Base-by-base conservation (phyloP, 2,888 invertebrate species). In the Teinopalpus imperialis region DNA sequence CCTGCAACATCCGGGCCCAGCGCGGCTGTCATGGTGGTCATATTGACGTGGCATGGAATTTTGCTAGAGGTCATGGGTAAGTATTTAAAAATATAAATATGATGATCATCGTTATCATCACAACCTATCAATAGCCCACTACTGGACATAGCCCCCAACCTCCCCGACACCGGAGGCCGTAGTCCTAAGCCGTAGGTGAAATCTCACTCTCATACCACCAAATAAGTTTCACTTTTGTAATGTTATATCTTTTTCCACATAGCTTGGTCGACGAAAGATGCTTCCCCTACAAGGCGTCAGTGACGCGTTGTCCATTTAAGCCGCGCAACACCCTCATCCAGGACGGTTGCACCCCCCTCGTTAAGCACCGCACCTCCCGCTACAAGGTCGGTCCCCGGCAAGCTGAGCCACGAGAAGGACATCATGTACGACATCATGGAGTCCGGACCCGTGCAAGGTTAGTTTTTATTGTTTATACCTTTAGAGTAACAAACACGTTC, bases 391-490 rank as follows among this genome's bases (percentile, higher is more conserved):
- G 93, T 0, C 96, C 96, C 0, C 94, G 94, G 94, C 72, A 90
- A 93, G 41, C 81, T 97, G 35, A 91, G 91, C 51, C 92, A 92
- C 52, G 94, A 94, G 70, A 90, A 92, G 7, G 97, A 97, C 64
- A 96, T 98, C 57, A 97, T 96, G 97, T 91, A 94, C 41, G 98
- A 98, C 72, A 97, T 98, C 39, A 90, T 93, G 80, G 92, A 92
- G 32, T 96, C 96, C 29, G 98, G 98, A 31, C 98, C 98, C 1
- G 97, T 98, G 0, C 98, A 98, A 91, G 95, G 94, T 94, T 76
- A 70, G 66, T 44, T n/a, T 13, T 20, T 4, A 2, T n/a, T n/a
- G n/a, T n/a, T n/a, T n/a, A n/a, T n/a, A n/a, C n/a, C n/a, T n/a
- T n/a, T n/a, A n/a, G n/a, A n/a, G n/a, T n/a, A n/a, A n/a, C n/a